These are phyloP conservation scores for Atherinosoma microstoma DNA, from an alignment of 2,797 vertebrate species.

Conservation along the genomic window DNA sequence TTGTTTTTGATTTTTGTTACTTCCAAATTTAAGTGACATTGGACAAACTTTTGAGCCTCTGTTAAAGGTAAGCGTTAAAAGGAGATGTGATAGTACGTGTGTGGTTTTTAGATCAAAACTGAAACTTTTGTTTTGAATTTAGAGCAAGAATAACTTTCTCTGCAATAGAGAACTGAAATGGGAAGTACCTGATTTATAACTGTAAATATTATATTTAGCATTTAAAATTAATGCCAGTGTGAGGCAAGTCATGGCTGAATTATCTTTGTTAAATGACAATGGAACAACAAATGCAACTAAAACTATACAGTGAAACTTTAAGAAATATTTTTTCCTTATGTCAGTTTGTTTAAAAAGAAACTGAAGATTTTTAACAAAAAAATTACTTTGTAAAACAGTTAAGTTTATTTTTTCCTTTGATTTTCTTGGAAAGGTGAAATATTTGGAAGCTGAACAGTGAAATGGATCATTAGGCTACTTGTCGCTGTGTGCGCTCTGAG, in stretches of 20 bases:
- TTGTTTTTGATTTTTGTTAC: too few relatives aligned
- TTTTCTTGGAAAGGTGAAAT: background rate
- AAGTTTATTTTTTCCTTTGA: too few relatives aligned
- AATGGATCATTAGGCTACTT: too few relatives aligned
- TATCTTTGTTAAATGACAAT: background rate
- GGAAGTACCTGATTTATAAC: constrained; percentile 39
- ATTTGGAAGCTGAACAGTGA: background rate
- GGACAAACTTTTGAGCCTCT: background rate
- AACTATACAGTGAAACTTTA: background rate
- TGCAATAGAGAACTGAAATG: constrained; percentile 55
- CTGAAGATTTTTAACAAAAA: too few relatives aligned
- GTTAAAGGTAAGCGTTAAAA: constrained; percentile 42
- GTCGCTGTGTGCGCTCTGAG: constrained; percentile 14
- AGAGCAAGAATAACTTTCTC: constrained; percentile 29
- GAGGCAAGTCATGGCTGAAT: background rate
- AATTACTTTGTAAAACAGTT: too few relatives aligned
- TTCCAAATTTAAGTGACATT: background rate
- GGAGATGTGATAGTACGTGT: constrained; percentile 62
- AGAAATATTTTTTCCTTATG: background rate
- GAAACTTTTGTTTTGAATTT: constrained; percentile 45
- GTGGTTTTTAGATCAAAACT: constrained; percentile 40
- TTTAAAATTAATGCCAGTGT: background rate
- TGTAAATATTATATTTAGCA: constrained; percentile 17
- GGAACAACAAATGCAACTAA: background rate
- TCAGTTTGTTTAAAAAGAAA: background rate